Evolutionary conservation across 1,140 invertebrate genomes (phyloP).

Genomic region (Papilio aristodemus): DNA sequence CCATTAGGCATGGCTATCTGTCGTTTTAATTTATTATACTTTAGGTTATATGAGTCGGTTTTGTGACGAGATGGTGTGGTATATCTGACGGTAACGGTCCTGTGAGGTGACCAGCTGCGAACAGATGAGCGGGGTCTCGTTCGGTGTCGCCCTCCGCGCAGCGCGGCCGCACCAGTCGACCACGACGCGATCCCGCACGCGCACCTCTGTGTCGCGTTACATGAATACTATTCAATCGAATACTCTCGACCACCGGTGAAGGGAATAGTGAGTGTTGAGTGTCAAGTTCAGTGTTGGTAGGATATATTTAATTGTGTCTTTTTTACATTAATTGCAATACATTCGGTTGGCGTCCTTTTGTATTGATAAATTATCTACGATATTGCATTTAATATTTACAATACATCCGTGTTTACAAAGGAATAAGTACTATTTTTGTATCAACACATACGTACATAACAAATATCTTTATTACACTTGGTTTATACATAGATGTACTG

Average conservation of each 20-base stretch:
- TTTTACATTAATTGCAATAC: constrained; percentile 38
- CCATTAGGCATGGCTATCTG: constrained; percentile 5
- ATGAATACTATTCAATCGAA: constrained; percentile 51
- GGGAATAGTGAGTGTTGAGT: constrained; percentile 44
- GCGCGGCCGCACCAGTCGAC: neutral
- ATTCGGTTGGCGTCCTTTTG: constrained; percentile 27
- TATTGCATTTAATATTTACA: neutral
- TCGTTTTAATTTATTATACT: constrained; percentile 25
- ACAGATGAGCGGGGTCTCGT: constrained; percentile 55
- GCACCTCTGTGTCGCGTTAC: constrained; percentile 61
- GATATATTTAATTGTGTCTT: constrained; percentile 27
- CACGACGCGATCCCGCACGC: constrained; percentile 63
- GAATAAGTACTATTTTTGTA: neutral
- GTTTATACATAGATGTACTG: neutral
- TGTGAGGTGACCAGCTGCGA: constrained; percentile 50
- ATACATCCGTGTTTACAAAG: neutral
- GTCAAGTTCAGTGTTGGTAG: constrained; percentile 49
- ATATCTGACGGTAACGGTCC: constrained; percentile 49
- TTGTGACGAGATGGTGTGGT: constrained; percentile 46
- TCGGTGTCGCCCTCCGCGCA: constrained; percentile 50
- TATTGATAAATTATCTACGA: neutral
- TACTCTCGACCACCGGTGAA: constrained; percentile 40
- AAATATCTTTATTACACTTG: neutral
- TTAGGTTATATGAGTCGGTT: constrained; percentile 46
- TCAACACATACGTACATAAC: neutral